Evolutionary conservation across 2,797 vertebrate species (phyloP).

Genomic region (Picus viridis): DNA sequence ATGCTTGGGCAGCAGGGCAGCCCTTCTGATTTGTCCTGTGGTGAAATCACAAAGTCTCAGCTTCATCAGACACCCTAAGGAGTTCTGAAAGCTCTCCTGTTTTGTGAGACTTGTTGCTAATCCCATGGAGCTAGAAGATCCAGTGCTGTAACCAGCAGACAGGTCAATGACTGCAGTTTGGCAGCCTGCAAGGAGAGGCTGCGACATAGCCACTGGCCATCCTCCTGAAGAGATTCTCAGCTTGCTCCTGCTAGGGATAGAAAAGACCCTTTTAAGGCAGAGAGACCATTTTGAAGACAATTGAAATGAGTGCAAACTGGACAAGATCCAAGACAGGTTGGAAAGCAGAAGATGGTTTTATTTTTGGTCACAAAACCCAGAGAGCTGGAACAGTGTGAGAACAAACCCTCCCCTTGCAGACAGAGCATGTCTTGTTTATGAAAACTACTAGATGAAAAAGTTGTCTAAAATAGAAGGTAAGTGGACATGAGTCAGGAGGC

Average conservation of each 20-base stretch:
- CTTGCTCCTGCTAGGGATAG: background rate
- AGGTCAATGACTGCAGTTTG: background rate
- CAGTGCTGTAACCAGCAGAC: background rate
- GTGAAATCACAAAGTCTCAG: background rate
- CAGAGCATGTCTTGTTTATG: background rate
- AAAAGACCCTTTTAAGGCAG: background rate
- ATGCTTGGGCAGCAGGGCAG: background rate
- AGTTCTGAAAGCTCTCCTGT: background rate
- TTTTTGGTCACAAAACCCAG: background rate
- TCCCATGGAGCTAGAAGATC: background rate
- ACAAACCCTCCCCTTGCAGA: background rate
- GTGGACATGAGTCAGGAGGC: slow-evolving; percentile 14
- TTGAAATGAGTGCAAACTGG: background rate
- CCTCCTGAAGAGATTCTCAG: background rate
- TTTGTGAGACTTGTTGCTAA: background rate
- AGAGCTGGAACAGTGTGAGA: background rate
- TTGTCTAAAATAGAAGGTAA: slow-evolving; percentile 4
- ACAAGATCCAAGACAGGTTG: background rate
- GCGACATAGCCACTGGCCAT: background rate
- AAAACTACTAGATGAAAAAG: background rate
- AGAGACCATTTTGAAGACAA: background rate
- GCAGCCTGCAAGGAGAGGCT: background rate
- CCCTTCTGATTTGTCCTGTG: background rate
- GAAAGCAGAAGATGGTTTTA: background rate
- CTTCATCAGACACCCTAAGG: background rate